Conservation (phyloP, 1,140 invertebrate genomes). For the Heliothis virescens region DNA sequence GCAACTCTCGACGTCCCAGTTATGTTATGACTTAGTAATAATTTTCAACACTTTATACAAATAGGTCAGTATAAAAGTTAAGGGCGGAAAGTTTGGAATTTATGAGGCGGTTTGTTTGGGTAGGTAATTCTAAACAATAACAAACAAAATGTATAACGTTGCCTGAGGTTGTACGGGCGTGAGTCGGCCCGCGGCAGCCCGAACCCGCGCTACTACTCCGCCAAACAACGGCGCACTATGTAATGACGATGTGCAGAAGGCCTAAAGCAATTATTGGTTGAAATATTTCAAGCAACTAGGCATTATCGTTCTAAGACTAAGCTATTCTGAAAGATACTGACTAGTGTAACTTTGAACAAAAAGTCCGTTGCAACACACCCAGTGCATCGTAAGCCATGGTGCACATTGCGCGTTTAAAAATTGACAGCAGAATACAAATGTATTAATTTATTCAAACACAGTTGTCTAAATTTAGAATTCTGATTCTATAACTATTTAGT, state of each 20-base stretch:
- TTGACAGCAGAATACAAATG: no score
- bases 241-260: slow-evolving; percentile 6
- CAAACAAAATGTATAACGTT: slow-evolving; percentile 61
- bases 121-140: slow-evolving; percentile 75
- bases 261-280: neutral
- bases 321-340: no score
- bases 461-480: neutral
- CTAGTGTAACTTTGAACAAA: no score
- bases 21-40: slow-evolving; percentile 54
- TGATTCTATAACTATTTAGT: neutral
- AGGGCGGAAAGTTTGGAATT: slow-evolving; percentile 63
- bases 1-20: slow-evolving; percentile 36
- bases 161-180: slow-evolving; percentile 36
- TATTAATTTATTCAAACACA: no score
- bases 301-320: no score
- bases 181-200: slow-evolving; percentile 36
- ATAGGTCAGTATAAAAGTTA: slow-evolving; percentile 62
- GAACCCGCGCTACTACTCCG: slow-evolving; percentile 45
- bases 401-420: no score
- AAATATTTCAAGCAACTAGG: no score
- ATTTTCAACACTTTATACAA: slow-evolving; percentile 59
- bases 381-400: no score
- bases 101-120: slow-evolving; percentile 64
- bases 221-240: slow-evolving; percentile 42
- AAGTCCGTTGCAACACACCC: no score